These are phyloP conservation scores for Marmota flaviventris DNA, from an alignment of 2,113 vertebrate genomes.

Conservation along the genomic window DNA sequence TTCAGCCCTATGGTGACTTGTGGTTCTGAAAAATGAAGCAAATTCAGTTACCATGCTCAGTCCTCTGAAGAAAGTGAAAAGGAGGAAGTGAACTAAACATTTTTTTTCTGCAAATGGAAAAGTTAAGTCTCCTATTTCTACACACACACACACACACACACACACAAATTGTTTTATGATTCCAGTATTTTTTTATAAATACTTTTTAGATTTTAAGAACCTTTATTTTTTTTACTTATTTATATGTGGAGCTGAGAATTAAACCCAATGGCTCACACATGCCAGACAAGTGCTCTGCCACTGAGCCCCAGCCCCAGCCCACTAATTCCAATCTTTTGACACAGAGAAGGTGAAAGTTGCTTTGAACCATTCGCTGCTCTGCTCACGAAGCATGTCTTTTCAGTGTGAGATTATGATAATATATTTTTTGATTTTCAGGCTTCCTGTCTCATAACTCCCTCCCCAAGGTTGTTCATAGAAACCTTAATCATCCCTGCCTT, in stretches of 20 bases:
- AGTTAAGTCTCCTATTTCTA: constrained; percentile 56
- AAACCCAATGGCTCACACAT: no score
- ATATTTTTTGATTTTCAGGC: neutral
- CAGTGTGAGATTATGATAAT: no score
- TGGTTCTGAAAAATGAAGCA: neutral
- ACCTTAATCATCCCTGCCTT: neutral
- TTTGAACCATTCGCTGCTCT: neutral
- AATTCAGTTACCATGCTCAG: neutral
- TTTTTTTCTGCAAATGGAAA: constrained; percentile 48
- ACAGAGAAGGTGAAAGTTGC: neutral
- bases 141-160: neutral
- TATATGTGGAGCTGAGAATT: no score
- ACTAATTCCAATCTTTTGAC: neutral
- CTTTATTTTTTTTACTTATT: no score
- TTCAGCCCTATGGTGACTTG: neutral
- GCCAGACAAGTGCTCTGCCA: no score
- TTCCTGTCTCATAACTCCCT: neutral
- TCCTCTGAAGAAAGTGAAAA: neutral
- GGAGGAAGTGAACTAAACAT: constrained; percentile 49
- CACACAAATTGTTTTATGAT: constrained; percentile 47
- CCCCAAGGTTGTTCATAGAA: neutral
- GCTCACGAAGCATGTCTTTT: neutral
- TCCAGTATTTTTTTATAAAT: neutral
- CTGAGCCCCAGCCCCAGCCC: no score
- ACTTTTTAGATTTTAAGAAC: no score